Percentiles rank a stretch among this genome's conserved stretches.
These are phyloP conservation scores for Echinops telfairi DNA, from an alignment of 2,113 vertebrate genomes.

Conservation along the genomic window DNA sequence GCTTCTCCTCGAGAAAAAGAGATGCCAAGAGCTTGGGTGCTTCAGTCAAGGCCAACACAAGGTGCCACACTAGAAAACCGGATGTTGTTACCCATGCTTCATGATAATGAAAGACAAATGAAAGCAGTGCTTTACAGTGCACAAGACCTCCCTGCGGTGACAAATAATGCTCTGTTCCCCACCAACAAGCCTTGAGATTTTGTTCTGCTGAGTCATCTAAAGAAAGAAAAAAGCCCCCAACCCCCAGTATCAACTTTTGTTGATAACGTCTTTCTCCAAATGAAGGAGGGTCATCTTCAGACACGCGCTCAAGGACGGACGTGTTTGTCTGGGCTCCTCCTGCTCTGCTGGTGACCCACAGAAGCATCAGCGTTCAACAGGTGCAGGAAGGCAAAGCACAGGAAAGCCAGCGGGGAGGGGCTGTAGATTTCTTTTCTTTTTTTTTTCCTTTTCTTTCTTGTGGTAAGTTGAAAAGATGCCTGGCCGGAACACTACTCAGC, in stretches of 20 bases:
- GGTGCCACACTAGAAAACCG: background rate
- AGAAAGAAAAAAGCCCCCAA: constrained; percentile 33
- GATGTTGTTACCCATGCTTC: background rate
- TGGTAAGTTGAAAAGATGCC: constrained; percentile 44
- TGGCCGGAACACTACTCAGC: background rate
- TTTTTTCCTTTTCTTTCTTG: constrained; percentile 40
- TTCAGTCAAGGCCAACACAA: background rate
- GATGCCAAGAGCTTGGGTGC: background rate
- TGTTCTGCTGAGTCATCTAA: constrained; percentile 11
- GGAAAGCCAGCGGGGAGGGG: constrained; percentile 50
- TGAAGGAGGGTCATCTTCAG: background rate
- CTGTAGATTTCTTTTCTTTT: constrained; percentile 15
- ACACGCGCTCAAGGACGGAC: background rate
- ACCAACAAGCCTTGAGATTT: background rate
- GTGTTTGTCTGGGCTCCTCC: constrained; percentile 1
- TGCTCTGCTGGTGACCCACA: background rate
- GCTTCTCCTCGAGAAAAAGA: background rate
- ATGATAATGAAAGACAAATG: background rate
- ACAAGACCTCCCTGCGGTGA: background rate
- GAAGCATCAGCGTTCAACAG: constrained; percentile 44
- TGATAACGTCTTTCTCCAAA: constrained; percentile 30
- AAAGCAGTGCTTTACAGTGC: background rate
- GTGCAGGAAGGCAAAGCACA: constrained; percentile 1
- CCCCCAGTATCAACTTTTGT: constrained; percentile 1
- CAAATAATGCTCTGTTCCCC: background rate